phyloP scores from a whole-genome alignment of 2,113 vertebrate genomes.

The Tangachromis dhanisi region DNA sequence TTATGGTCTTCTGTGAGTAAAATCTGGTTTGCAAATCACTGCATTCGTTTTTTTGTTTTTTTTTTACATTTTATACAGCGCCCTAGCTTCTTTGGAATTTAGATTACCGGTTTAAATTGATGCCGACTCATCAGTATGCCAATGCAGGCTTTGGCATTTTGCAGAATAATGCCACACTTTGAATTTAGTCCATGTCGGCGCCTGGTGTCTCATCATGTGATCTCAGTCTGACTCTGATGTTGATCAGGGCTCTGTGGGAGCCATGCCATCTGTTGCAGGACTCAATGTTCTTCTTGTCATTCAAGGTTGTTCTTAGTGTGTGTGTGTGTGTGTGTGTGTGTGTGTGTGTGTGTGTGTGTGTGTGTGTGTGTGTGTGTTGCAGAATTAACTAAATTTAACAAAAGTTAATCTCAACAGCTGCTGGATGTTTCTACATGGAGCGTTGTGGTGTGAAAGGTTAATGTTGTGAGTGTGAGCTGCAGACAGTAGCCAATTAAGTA shows the following conservation, averaged over 20 bases:
- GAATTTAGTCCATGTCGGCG: neutral
- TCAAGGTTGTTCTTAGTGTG: neutral
- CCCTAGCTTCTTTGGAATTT: neutral
- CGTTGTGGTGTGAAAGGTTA: neutral
- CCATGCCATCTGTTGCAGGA: neutral
- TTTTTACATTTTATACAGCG: neutral
- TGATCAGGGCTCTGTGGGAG: neutral
- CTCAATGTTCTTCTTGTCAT: neutral
- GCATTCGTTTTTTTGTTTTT: rapidly evolving
- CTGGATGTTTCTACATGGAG: neutral
- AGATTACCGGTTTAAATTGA: neutral
- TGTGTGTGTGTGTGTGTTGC: neutral
- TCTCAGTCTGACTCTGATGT: neutral
- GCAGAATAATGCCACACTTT: neutral
- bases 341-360: rapidly evolving
- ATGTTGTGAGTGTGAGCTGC: neutral
- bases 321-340: neutral
- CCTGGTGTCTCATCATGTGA: too few relatives aligned
- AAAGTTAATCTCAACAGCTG: neutral
- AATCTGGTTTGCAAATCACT: neutral
- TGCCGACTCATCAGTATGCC: neutral
- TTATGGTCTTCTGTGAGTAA: neutral
- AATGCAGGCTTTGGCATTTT: neutral
- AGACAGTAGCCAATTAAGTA: neutral
- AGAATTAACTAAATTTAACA: neutral